Evolutionary conservation across 2,888 invertebrate species (phyloP).

Genomic region (Hyposoter didymator): DNA sequence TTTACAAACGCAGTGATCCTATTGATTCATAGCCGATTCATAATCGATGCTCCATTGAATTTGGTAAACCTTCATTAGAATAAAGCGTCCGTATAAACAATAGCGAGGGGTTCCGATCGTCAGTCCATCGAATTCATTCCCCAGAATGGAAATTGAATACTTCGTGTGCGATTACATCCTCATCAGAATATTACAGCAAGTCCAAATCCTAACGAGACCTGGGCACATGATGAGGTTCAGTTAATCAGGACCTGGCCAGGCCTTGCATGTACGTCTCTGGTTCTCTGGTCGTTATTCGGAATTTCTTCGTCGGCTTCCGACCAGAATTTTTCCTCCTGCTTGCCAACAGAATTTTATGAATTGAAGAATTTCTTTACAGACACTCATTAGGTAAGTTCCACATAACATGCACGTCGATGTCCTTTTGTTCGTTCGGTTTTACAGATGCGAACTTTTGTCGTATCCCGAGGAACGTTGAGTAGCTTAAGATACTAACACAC

Average conservation of each 20-base stretch:
- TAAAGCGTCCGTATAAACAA: not conserved
- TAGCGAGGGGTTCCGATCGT: not conserved
- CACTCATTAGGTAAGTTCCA: too few relatives aligned
- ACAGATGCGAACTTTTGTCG: slow-evolving; percentile 46
- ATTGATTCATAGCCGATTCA: slow-evolving; percentile 3
- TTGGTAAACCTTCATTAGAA: slow-evolving; percentile 19
- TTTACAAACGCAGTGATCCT: slow-evolving; percentile 33
- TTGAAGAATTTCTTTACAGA: too few relatives aligned
- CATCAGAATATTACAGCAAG: too few relatives aligned
- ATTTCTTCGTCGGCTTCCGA: too few relatives aligned
- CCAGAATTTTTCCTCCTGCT: too few relatives aligned
- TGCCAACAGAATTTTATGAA: too few relatives aligned
- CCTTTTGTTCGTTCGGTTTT: not conserved
- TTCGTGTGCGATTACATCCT: not conserved
- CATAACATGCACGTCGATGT: not conserved
- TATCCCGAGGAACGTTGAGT: slow-evolving; percentile 28
- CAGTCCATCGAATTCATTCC: slow-evolving; percentile 22
- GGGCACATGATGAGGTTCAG: too few relatives aligned
- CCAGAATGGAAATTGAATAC: slow-evolving; percentile 22
- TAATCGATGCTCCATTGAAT: slow-evolving; percentile 1
- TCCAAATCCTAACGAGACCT: too few relatives aligned
- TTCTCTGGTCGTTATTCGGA: too few relatives aligned
- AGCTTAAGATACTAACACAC: slow-evolving; percentile 52
- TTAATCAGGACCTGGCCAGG: too few relatives aligned
- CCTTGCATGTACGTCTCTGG: too few relatives aligned